phyloP scores from a whole-genome alignment of 2,888 invertebrate species.

The Blastobasis lacticolella region DNA sequence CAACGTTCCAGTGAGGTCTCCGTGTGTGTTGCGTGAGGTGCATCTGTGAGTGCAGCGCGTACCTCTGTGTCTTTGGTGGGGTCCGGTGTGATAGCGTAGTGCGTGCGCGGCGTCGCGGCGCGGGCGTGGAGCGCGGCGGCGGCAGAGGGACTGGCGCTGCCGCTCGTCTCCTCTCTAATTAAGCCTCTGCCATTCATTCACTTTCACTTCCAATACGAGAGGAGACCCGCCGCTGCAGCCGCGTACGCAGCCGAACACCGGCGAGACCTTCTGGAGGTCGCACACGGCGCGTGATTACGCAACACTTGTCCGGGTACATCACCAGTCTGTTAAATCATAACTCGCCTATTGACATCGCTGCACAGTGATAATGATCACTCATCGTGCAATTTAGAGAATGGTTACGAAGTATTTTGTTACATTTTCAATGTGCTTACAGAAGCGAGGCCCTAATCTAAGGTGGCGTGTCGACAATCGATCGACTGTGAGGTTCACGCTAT shows the following conservation, averaged over 20 bases:
- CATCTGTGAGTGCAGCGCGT: slow-evolving; percentile 29
- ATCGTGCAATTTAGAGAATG: neutral
- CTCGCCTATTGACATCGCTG: neutral
- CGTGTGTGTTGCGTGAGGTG: slow-evolving; percentile 8
- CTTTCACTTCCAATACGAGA: slow-evolving; percentile 71
- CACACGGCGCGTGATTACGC: slow-evolving; percentile 33
- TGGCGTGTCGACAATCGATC: too few species aligned
- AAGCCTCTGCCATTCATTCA: slow-evolving; percentile 72
- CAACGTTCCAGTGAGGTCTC: neutral
- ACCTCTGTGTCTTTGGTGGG: slow-evolving; percentile 35
- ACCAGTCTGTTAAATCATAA: too few species aligned
- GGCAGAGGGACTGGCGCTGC: slow-evolving; percentile 63
- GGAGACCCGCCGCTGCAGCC: slow-evolving; percentile 46
- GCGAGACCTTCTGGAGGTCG: slow-evolving; percentile 16
- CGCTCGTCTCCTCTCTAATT: slow-evolving; percentile 70
- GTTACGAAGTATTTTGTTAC: too few species aligned
- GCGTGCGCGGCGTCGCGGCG: slow-evolving; percentile 28
- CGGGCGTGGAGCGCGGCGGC: slow-evolving; percentile 55
- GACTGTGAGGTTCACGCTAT: too few species aligned
- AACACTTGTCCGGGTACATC: slow-evolving; percentile 13
- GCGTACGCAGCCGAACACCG: slow-evolving; percentile 65
- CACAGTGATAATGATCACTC: neutral
- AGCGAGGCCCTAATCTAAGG: too few species aligned
- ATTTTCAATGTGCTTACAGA: too few species aligned
- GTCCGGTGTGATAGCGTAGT: slow-evolving; percentile 4